Evolutionary conservation across 2,797 vertebrate species (phyloP), one percentile per base, ranked within the genome.

Genomic region (Pseudopleuronectes americanus): DNA sequence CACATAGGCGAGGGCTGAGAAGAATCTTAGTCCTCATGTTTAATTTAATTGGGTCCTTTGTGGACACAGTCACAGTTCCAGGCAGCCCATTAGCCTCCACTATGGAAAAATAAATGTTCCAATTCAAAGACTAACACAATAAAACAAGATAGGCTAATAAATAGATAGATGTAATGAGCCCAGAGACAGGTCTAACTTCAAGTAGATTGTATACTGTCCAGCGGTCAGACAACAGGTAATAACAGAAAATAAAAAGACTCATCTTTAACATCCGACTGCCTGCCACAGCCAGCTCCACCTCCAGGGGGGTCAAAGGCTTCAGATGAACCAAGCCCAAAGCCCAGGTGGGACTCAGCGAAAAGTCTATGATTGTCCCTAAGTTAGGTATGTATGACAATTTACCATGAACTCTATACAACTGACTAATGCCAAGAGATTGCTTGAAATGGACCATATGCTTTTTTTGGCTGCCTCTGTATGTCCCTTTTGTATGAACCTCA

Each of bases 31-130:
- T 57, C 49, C 65, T 75, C 58, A 43, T 75, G 56, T 78, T 82
- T 79, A 65, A 85, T 87, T 83, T 85, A 91, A 91, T 90, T 87
- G 83, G 87, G 52, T 88, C 86, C 80, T 86, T 70, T 85, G 88
- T 90, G 85, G 83, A 89, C 76, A 68, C 58, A 79, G 75, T 75
- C 85, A 74, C 74, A 84, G 79, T 84, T 82, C 78, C 74, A 72
- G 77, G 36, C 76, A 86, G 81, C 87, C 87, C 82, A 87, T 91
- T 84, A 86, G 71, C 76, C 65, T 81, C 75, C 60, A 49, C 83
- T 63, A 73, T 80, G 63, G 65, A 82, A 85, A 88, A 90, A 90
- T 71, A 84, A 91, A 85, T 77, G 85, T 80, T 80, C 73, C 77
- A 83, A 73, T 84, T 84, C 66, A 76, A 67, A 75, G 43, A 47